Base-by-base conservation (phyloP, 2,888 invertebrate genomes). In the Caenorhabditis japonica region DNA sequence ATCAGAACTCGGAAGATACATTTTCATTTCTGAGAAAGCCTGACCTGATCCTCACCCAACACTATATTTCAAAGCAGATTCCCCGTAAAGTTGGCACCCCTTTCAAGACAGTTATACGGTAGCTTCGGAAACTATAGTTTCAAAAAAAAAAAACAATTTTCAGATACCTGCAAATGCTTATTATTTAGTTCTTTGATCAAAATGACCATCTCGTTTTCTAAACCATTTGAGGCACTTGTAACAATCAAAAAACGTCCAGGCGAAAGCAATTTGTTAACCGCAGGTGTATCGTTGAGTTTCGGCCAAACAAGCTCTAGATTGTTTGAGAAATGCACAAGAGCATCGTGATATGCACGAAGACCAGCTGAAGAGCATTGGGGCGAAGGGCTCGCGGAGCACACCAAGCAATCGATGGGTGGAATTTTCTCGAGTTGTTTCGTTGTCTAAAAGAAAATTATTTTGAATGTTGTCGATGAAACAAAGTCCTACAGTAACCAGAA, bases 221-320 rank as follows among this genome's bases (percentile, higher is more conserved):
- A 60, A n/a, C 46, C 23, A 25, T 75, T 23, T 7, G n/a, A 15
- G 7, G 66, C 73, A 47, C 61, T 77, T 23, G 62, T 66, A 13
- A 84, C 74, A 46, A 85, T 64, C 33, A 87, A 59, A 17, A 83
- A 78, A 13, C 86, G 75, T 27, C 86, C 86, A 5, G 76, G 43
- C 7, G 34, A 41, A 33, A 86, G 61, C 43, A 79, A 33, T 46
- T 80, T 78, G 58, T 74, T 74, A 3, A 81, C 56, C 7, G 56
- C 68, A 12, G 41, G 21, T 25, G 62, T 47, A 15, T 51, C 66
- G 56, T 61, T 53, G 44, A 69, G 13, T 25, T 33, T 68, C 7
- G 74, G 66, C 73, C 78, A 78, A 15, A 59, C 19, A n/a, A 13
- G 15, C 21, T 34, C 55, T 27, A 64, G 27, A n/a, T 27, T 8